Conservation (phyloP, 2,888 invertebrate genomes). For the Athalia rosae region DNA sequence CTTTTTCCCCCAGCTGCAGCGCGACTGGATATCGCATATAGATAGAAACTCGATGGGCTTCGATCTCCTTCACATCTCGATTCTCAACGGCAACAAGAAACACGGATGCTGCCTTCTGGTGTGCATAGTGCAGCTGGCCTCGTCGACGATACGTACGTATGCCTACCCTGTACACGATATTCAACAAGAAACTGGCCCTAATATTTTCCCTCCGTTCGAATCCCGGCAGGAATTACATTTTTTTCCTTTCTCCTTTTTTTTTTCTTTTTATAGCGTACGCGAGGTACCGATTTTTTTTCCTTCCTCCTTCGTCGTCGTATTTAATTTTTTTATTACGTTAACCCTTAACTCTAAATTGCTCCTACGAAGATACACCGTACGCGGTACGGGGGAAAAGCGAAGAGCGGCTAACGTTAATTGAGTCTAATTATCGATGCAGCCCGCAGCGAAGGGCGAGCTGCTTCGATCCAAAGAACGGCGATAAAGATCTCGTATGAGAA, state of each 20-base stretch:
- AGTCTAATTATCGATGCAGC: constrained; percentile 39
- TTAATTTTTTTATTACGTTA: background rate
- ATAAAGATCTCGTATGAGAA: constrained; percentile 2
- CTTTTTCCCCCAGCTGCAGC: background rate
- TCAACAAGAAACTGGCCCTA: background rate
- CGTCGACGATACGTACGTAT: background rate
- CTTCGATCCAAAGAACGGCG: background rate
- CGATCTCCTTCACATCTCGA: background rate
- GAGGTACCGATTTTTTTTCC: too few relatives aligned
- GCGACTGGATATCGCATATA: background rate
- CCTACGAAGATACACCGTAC: background rate
- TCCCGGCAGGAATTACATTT: background rate
- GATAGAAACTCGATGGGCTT: constrained; percentile 24
- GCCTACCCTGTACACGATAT: too few relatives aligned
- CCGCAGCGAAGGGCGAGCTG: background rate
- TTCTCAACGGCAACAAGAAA: constrained; percentile 10
- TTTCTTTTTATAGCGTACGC: background rate
- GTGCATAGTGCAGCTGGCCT: constrained; percentile 22
- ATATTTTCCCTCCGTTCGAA: background rate
- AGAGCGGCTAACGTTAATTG: constrained; percentile 34
- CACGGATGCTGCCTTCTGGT: background rate
- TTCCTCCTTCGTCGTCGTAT: too few relatives aligned
- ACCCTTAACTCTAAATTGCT: constrained; percentile 9
- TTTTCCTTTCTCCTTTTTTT: constrained; percentile 12
- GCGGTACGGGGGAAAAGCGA: background rate